These are phyloP conservation scores for Neodiprion virginianus DNA, from an alignment of 1,140 invertebrate species.

Conservation along the genomic window DNA sequence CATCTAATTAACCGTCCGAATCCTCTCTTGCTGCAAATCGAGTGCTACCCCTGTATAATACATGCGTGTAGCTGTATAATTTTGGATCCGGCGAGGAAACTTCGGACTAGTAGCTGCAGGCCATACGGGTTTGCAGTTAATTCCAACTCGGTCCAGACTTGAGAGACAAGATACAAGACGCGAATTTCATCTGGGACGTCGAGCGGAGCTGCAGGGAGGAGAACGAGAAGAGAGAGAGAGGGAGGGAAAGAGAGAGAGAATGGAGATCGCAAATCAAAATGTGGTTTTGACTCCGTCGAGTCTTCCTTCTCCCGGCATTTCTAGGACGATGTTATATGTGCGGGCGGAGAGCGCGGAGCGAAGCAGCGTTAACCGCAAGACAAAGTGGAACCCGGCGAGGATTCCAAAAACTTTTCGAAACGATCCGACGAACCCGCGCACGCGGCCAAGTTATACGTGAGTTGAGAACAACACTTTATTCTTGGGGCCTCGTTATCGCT, in stretches of 20 bases:
- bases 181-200: no score
- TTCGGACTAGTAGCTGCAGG: no score
- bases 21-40: no score
- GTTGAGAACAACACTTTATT: conserved; percentile 2
- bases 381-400: background rate
- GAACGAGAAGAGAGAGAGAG: background rate
- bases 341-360: background rate
- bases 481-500: conserved; percentile 1
- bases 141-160: no score
- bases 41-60: no score
- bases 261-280: background rate
- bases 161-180: no score
- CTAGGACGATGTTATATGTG: background rate
- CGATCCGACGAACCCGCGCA: background rate
- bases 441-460: background rate
- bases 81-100: no score
- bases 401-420: conserved; percentile 7
- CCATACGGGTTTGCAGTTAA: no score
- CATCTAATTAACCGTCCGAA: no score
- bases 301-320: background rate
- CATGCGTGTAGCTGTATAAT: no score
- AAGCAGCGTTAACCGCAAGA: background rate
- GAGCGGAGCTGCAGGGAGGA: no score
- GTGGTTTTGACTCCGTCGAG: background rate
- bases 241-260: background rate